These are phyloP conservation scores for Drosophila pseudotakahashii DNA, from an alignment of 2,888 invertebrate species.

Conservation along the genomic window DNA sequence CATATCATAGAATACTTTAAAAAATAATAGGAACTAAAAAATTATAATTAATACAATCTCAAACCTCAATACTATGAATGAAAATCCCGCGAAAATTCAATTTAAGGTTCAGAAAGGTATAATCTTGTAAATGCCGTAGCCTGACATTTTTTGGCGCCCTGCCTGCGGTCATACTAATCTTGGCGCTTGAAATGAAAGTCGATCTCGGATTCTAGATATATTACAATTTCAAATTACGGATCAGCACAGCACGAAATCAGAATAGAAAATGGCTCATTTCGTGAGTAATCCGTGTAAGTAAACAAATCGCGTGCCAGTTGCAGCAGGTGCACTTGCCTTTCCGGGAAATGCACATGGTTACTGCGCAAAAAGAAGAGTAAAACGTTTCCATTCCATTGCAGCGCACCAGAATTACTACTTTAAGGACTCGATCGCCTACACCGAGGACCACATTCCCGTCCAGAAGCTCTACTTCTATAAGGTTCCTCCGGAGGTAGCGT, in stretches of 20 bases:
- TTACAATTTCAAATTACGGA: background rate
- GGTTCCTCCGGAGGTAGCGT: background rate
- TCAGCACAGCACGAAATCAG: background rate
- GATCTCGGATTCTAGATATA: no score
- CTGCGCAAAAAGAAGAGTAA: background rate
- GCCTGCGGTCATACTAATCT: background rate
- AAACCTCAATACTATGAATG: no score
- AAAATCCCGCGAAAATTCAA: no score
- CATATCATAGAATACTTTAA: no score
- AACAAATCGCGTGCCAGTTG: background rate
- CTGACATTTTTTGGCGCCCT: background rate
- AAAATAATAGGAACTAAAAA: no score
- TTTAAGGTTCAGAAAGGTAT: no score
- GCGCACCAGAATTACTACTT: conserved; percentile 35
- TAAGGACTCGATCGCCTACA: conserved; percentile 1
- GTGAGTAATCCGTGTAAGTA: background rate
- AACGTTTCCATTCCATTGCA: conserved; percentile 6
- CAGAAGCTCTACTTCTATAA: conserved; percentile 20
- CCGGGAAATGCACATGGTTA: background rate
- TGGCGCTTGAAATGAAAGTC: background rate
- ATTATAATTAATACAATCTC: no score
- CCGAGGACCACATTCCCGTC: conserved; percentile 39
- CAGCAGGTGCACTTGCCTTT: background rate
- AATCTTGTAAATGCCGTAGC: no score
- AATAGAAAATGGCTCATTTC: background rate